Evolutionary conservation across 1,140 invertebrate genomes (phyloP).

Genomic region (Philaenus spumarius): DNA sequence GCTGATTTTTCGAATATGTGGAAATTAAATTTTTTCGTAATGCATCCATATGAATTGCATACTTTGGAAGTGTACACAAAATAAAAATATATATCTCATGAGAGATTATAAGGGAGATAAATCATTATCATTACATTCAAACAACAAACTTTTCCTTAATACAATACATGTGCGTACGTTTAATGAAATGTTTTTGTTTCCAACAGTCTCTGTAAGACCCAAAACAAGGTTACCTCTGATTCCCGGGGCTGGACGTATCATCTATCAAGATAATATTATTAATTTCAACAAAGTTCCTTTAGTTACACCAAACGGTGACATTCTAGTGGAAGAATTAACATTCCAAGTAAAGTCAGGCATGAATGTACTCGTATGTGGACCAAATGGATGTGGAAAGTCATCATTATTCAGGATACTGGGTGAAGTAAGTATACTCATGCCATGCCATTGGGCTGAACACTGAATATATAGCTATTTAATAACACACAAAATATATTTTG

Average conservation of each 20-base stretch:
- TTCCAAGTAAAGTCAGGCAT: conserved; percentile 93
- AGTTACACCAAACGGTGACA: conserved; percentile 95
- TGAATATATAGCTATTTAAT: too few species aligned
- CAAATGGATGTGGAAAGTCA: conserved; percentile 97
- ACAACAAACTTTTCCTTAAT: too few species aligned
- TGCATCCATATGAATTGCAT: too few species aligned
- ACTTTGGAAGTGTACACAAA: too few species aligned
- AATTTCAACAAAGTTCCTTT: conserved; percentile 89
- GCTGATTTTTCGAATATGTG: too few species aligned
- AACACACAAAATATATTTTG: too few species aligned
- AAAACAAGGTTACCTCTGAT: conserved; percentile 32
- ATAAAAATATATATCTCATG: too few species aligned
- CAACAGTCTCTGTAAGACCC: background rate
- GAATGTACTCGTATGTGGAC: conserved; percentile 95
- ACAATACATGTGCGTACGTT: too few species aligned
- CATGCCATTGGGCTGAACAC: too few species aligned
- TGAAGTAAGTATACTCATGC: conserved; percentile 61
- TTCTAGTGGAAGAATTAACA: conserved; percentile 79
- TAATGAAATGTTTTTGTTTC: background rate
- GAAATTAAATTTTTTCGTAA: too few species aligned
- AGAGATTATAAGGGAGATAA: too few species aligned
- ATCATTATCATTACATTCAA: too few species aligned
- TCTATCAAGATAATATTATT: conserved; percentile 87
- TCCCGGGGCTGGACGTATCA: conserved; percentile 72
- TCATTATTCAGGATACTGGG: conserved; percentile 90